Evolutionary conservation across 2,888 invertebrate genomes (phyloP), one percentile per base, ranked within the genome.

Genomic region (Tortricodes alternella): DNA sequence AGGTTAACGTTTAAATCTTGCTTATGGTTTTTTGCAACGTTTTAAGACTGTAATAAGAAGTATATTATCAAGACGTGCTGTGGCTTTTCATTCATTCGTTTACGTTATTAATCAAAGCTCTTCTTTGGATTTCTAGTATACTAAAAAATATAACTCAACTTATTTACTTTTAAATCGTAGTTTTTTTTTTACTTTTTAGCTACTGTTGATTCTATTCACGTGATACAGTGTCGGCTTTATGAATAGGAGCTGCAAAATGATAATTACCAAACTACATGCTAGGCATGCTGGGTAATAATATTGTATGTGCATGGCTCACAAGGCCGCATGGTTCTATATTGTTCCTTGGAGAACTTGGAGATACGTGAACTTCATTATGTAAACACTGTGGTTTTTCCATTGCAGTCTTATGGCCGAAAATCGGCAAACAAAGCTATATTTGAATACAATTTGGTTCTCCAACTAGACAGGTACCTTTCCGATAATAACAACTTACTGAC

Each of bases 231-330:
- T 58, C 59, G 43, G 50, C 58, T 67, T 39, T 67, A 71, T 69
- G 77, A 78, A 74, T 74, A 74, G 68, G 70, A 73, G 78, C n/a
- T n/a, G n/a, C 67, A 68, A 67, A 74, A 74, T 71, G 69, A 75
- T 81, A 77, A 79, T 81, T 70, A 80, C 69, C 67, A 78, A 82
- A 82, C 82, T 80, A 80, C 70, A 76, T 55, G 73, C 66, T 70
- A 56, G 69, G 68, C 66, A 66, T 69, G 62, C 70, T 71, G 35
- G 16, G 55, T 15, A 32, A 46, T 13, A 39, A 38, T 38, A 46
- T 46, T 37, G 37, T n/a, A 37, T 13, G 24, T 18, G n/a, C 19
- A 38, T 9, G 21, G 8, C 11, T 21, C 13, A 39, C 13, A 11
- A 19, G 18, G 18, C 37, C 18, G 18, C 8, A 18, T n/a, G n/a